These are phyloP conservation scores for Eurytoma californica DNA, from an alignment of 2,888 invertebrate species.

Conservation along the genomic window DNA sequence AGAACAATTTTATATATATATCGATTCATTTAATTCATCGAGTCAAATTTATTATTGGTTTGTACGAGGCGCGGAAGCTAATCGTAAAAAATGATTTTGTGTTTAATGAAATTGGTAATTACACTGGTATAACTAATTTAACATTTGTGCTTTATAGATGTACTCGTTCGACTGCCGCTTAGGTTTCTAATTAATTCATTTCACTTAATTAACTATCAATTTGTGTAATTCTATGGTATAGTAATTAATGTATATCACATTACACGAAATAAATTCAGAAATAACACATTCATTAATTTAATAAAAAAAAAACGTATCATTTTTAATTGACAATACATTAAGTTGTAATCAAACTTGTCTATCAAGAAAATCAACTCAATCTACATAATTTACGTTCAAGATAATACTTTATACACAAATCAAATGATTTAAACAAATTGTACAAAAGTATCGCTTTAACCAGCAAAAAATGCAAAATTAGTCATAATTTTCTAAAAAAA, in stretches of 20 bases:
- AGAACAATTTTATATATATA: not conserved
- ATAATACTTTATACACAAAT: no score
- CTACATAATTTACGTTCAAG: not conserved
- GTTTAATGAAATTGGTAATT: not conserved
- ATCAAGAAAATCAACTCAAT: not conserved
- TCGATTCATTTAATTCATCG: not conserved
- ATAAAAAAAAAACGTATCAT: not conserved
- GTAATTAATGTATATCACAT: slow-evolving; percentile 31
- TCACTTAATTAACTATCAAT: slow-evolving; percentile 42
- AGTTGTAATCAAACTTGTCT: no score
- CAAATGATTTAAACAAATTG: no score
- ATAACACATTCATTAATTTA: not conserved
- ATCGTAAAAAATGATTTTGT: not conserved
- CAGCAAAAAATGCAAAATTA: not conserved
- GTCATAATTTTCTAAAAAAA: no score
- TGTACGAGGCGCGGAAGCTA: not conserved
- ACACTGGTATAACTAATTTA: not conserved
- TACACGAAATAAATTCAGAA: slow-evolving; percentile 1
- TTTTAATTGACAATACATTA: no score
- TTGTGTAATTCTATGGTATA: slow-evolving; percentile 16
- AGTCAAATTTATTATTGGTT: not conserved
- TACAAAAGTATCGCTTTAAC: not conserved
- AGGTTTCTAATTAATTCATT: slow-evolving; percentile 39
- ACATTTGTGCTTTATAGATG: not conserved
- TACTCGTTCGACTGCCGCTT: slow-evolving; percentile 20